phyloP scores from a whole-genome alignment of 2,113 vertebrate genomes.

The Patagioenas fasciata region DNA sequence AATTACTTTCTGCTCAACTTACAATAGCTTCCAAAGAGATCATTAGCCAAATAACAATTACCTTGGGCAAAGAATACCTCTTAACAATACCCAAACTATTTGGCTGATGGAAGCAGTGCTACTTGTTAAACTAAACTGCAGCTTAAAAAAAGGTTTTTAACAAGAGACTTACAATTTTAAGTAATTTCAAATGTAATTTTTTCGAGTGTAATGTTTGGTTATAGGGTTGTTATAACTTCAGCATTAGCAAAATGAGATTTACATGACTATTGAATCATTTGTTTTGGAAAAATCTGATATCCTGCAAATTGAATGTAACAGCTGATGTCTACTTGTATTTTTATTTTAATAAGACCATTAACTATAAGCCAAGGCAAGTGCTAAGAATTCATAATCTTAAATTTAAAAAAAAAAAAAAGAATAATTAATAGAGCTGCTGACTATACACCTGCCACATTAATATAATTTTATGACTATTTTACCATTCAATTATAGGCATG shows the following conservation, averaged over 20 bases:
- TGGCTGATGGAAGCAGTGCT: neutral
- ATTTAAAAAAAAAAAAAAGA: neutral
- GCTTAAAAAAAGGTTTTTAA: neutral
- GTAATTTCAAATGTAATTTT: neutral
- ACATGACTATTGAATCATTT: neutral
- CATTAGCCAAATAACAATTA: conserved; percentile 45
- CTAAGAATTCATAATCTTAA: neutral
- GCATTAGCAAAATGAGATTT: neutral
- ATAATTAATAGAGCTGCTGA: neutral
- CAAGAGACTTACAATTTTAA: neutral
- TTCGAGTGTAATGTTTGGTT: neutral
- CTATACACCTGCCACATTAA: neutral
- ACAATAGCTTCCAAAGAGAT: conserved; percentile 25
- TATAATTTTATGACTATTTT: neutral
- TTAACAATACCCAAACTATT: conserved; percentile 5
- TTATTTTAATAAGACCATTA: neutral
- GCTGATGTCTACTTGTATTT: neutral
- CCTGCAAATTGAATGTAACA: neutral
- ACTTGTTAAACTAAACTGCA: neutral
- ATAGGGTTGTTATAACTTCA: neutral
- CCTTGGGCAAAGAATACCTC: conserved; percentile 33
- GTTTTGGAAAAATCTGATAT: neutral
- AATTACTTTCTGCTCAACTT: conserved; percentile 31
- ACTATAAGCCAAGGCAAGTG: neutral
- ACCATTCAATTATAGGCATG: neutral